Evolutionary conservation across 2,113 vertebrate genomes (phyloP), one percentile per base, ranked within the genome.

Genomic region (Onychorhynchus coronatus): DNA sequence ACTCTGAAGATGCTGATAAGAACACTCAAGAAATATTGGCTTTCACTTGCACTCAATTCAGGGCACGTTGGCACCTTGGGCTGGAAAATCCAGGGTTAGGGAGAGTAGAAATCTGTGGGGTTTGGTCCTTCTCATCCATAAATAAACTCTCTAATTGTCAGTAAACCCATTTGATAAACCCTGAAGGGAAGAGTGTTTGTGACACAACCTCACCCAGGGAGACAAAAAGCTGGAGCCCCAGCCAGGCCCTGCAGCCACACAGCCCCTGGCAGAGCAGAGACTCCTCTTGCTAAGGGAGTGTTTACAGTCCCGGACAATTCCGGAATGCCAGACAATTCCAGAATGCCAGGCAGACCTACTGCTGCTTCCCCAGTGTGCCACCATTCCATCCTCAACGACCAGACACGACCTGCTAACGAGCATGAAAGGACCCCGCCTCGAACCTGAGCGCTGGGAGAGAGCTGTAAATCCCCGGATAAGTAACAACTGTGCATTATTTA

Each of bases 161-260:
- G 15, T 8, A 81, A 78, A 50, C 2, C 20, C 46, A 63, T 11
- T 30, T 30, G 50, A 72, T 11, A 41, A 76, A 81, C 12, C 13
- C 5, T 1, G 27, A 12, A 37, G 50, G 71, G 10, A 50, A 33
- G 23, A 28, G 17, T 6, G 15, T 44, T 24, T 24, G 33, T 61
- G 80, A 27, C 28, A 25, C 8, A 59, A 30, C 15, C 37, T 53
- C 41, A 35, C 12, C 20, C 27, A 14, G 37, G 71, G 8, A 14
- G 33, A 11, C 30, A 30, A 27, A 78, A 31, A 0, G 8, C 8
- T 10, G 0, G 50, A 74, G 41, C 39, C 8, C 4, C 16, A 14
- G 14, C 28, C 15, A 6, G 61, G 56, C 85, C 37, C 14, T 35
- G 66, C 46, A 44, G 70, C 9, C 27, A 4, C 53, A 49, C 12